Percentiles rank a stretch among this genome's conserved stretches.
These are phyloP conservation scores for Parthenolecanium corni DNA, from an alignment of 2,888 invertebrate species.

Conservation along the genomic window DNA sequence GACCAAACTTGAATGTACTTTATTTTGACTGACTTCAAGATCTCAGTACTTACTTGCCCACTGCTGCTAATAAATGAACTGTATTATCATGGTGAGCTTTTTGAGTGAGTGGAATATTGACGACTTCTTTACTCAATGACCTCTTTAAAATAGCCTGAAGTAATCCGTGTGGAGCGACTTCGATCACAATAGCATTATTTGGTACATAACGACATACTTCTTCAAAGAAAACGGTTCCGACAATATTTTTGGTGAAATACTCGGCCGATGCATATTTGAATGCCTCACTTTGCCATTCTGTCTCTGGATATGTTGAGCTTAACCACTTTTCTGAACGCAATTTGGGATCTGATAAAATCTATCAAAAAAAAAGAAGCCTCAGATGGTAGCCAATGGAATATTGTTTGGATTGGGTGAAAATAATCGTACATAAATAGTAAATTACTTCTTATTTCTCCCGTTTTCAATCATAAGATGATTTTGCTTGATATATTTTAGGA, in stretches of 20 bases:
- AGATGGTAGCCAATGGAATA: too few species aligned
- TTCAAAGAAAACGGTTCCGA: slow-evolving; percentile 62
- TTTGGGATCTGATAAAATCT: slow-evolving; percentile 64
- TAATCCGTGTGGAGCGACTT: slow-evolving; percentile 63
- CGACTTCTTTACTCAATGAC: slow-evolving; percentile 43
- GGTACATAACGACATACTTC: slow-evolving; percentile 63
- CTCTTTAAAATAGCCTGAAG: slow-evolving; percentile 54
- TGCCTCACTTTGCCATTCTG: slow-evolving; percentile 63
- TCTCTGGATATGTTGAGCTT: slow-evolving; percentile 81
- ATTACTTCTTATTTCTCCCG: too few species aligned
- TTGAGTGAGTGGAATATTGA: slow-evolving; percentile 48
- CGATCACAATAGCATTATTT: slow-evolving; percentile 74
- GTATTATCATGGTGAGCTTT: slow-evolving; percentile 44
- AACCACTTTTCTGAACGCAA: slow-evolving; percentile 75
- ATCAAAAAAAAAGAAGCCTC: too few species aligned
- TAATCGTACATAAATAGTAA: too few species aligned
- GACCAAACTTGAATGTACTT: too few species aligned
- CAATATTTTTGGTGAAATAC: slow-evolving; percentile 90
- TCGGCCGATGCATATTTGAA: slow-evolving; percentile 74
- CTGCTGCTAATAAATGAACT: slow-evolving; percentile 38
- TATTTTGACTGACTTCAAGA: too few species aligned
- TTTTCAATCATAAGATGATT: too few species aligned
- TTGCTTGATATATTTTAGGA: too few species aligned
- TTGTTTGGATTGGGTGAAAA: too few species aligned
- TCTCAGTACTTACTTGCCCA: slow-evolving; percentile 41